Evolutionary conservation across 2,797 vertebrate species (phyloP).

Genomic region (Clarias platycephalus): DNA sequence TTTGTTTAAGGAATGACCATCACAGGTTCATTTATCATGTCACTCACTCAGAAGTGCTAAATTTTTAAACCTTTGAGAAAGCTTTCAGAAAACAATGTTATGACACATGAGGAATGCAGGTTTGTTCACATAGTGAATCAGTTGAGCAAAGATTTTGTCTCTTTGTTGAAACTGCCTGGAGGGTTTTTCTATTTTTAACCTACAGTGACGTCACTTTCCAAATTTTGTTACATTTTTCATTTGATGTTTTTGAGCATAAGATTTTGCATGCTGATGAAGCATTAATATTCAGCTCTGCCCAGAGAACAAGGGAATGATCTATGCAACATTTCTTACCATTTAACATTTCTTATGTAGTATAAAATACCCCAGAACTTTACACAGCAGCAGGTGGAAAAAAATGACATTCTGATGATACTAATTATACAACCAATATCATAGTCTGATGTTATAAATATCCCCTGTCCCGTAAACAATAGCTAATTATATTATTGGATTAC

Average conservation of each 20-base stretch:
- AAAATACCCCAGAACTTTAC: neutral
- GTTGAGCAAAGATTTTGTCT: neutral
- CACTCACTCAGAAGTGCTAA: neutral
- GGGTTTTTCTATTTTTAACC: conserved; percentile 38
- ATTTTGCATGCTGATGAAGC: neutral
- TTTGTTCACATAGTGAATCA: conserved; percentile 30
- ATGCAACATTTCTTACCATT: neutral
- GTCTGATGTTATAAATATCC: neutral
- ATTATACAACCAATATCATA: neutral
- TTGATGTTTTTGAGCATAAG: neutral
- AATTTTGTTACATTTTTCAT: conserved; percentile 1
- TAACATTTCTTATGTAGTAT: neutral
- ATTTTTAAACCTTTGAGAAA: neutral
- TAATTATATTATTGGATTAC: neutral
- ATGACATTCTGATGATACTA: neutral
- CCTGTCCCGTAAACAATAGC: neutral
- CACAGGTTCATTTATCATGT: neutral
- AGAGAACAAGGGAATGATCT: neutral
- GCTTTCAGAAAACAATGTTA: neutral
- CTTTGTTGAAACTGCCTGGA: conserved; percentile 21
- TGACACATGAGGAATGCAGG: conserved; percentile 16
- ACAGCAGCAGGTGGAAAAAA: neutral
- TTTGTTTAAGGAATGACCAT: neutral
- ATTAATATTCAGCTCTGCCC: neutral
- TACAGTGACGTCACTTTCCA: conserved; percentile 6